Percentiles rank a stretch among this genome's conserved stretches.
Conservation (phyloP, 2,797 vertebrate genomes). For the Tadarida brasiliensis region DNA sequence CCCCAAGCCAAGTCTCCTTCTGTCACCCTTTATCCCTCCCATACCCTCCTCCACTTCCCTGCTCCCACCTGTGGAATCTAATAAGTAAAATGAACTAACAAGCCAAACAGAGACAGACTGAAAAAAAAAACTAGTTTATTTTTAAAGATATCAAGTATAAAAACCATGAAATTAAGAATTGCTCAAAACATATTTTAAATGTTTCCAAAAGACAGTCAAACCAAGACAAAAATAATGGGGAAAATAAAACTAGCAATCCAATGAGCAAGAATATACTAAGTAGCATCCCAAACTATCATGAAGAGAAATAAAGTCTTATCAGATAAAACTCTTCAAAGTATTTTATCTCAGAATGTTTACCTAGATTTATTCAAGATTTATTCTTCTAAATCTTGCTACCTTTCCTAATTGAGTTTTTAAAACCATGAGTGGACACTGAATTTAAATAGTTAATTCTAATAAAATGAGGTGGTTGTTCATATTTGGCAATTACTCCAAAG, state of each 20-base stretch:
- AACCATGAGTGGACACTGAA: neutral
- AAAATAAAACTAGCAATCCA: conserved; percentile 56
- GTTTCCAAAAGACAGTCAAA: conserved; percentile 60
- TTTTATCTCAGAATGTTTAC: conserved; percentile 31
- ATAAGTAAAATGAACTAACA: no score
- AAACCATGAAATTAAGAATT: no score
- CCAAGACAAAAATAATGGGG: neutral
- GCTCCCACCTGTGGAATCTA: no score
- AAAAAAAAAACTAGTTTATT: no score
- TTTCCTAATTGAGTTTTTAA: neutral
- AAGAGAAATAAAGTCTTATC: neutral
- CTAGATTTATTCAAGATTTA: neutral
- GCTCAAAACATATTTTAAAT: no score
- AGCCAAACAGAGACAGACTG: no score
- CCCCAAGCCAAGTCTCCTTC: no score
- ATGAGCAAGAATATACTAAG: conserved; percentile 45
- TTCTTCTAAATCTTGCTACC: neutral
- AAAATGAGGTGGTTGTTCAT: conserved; percentile 15
- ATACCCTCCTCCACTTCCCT: no score
- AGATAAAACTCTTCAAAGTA: conserved; percentile 4
- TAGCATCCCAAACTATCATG: neutral
- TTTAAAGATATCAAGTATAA: no score
- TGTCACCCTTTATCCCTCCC: no score
- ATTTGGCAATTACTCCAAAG: neutral
- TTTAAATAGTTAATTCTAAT: conserved; percentile 41